Conservation (phyloP, 2,113 vertebrate genomes). For the Catagonus wagneri region DNA sequence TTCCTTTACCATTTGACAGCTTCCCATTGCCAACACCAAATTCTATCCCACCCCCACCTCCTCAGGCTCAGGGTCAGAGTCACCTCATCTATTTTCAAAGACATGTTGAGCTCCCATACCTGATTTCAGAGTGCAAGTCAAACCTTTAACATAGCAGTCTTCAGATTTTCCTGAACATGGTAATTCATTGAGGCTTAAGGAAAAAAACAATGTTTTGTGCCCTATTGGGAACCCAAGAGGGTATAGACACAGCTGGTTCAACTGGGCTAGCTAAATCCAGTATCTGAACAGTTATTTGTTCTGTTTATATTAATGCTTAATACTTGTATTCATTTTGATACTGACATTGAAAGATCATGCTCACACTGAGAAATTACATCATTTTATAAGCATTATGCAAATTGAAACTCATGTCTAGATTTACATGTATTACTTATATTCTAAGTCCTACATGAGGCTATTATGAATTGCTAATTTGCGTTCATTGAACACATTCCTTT, state of each 20-base stretch:
- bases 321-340: background rate
- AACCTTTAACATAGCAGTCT: background rate
- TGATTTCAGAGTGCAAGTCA: background rate
- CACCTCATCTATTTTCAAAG: background rate
- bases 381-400: conserved; percentile 67
- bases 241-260: background rate
- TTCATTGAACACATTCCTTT: conserved; percentile 52
- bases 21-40: background rate
- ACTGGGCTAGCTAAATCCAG: background rate
- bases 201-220: background rate
- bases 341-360: conserved; percentile 50
- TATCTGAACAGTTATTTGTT: background rate
- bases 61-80: background rate
- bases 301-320: background rate
- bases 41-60: too few species aligned
- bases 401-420: conserved; percentile 48
- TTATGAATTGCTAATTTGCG: conserved; percentile 31
- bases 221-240: background rate
- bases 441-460: conserved; percentile 37
- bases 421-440: conserved; percentile 50
- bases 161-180: background rate
- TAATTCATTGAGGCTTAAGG: background rate
- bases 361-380: conserved; percentile 41
- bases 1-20: background rate
- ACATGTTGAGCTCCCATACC: background rate